Evolutionary conservation across 2,113 vertebrate genomes (phyloP), one percentile per base, ranked within the genome.

Genomic region (Pyrgilauda ruficollis): DNA sequence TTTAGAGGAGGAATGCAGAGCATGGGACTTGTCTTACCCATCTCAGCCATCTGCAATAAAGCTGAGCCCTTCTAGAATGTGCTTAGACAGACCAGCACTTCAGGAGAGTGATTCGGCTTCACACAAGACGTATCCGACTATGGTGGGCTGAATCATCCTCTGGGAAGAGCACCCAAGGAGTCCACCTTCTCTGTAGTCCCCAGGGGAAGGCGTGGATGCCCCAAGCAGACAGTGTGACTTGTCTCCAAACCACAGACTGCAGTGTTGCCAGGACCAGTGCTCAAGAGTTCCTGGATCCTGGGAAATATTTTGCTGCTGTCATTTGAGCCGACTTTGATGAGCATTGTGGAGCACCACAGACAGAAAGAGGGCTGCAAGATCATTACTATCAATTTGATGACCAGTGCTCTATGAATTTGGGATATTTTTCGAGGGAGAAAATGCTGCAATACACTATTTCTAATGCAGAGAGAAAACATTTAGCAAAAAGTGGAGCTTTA

Each of bases 61-160:
- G 28, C 50, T 30, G 61, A 84, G 24, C 30, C 70, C 30, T 50
- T 78, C 73, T 16, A 35, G 47, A 64, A 15, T 6, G 15, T 39
- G 21, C 52, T 22, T 22, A 33, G 64, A 41, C 53, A 77, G 37
- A 77, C 1, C 55, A 86, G 43, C 33, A 75, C 77, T 69, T 78
- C 19, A 10, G 47, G 37, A 89, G 61, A 78, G 41, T 15, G 56
- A 89, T 64, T 76, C 49, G 83, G 46, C 63, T 53, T 86, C 10
- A 7, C 1, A 1, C 26, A 62, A 73, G 37, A 17, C 0, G 0
- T 24, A 44, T 66, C 55, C 5, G 1, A 23, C 14, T 62, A 22
- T 37, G 21, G 26, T 49, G 55, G 64, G 53, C 46, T 88, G 55
- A 75, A 28, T 24, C 33, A 55, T 43, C 33, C 35, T 63, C 44